Conservation (phyloP, 2,888 invertebrate species). For the Lutraria lutraria region DNA sequence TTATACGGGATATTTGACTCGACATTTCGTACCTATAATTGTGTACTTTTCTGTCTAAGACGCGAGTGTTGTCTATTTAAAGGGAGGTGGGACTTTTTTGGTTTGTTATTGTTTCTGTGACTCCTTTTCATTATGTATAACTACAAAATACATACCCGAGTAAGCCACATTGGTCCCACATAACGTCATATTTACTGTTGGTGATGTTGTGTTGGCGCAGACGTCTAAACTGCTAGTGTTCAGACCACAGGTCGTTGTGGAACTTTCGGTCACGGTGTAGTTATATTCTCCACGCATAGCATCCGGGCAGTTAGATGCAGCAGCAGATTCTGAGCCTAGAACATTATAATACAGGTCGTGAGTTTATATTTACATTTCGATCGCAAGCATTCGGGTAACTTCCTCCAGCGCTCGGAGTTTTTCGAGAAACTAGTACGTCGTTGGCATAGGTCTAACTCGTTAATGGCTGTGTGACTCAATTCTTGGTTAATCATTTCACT, state of each 20-base stretch:
- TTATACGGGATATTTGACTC: too few relatives aligned
- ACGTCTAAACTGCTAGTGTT: slow-evolving; percentile 61
- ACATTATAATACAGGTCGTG: neutral
- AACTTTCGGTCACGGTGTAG: slow-evolving; percentile 23
- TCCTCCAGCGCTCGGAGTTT: too few relatives aligned
- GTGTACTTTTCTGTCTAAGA: too few relatives aligned
- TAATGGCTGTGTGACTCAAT: too few relatives aligned
- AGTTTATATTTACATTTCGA: neutral
- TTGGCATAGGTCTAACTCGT: too few relatives aligned
- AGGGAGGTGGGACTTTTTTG: too few relatives aligned
- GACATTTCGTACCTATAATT: too few relatives aligned
- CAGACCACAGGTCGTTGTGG: slow-evolving; percentile 28
- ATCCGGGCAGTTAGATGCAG: slow-evolving; percentile 37
- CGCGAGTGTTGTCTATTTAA: too few relatives aligned
- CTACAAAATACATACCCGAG: slow-evolving; percentile 49
- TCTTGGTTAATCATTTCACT: too few relatives aligned
- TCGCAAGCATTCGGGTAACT: neutral
- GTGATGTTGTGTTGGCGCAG: slow-evolving; percentile 56
- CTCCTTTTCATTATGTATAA: too few relatives aligned
- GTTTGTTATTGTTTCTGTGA: too few relatives aligned
- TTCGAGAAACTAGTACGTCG: too few relatives aligned
- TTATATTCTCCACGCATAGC: slow-evolving; percentile 24
- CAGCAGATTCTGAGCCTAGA: slow-evolving; percentile 4
- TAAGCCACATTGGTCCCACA: slow-evolving; percentile 61
- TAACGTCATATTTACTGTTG: slow-evolving; percentile 62